Percentiles rank a stretch among this genome's conserved stretches.
phyloP scores from a whole-genome alignment of 2,888 invertebrate genomes.

The Thysanoteuthis rhombus region DNA sequence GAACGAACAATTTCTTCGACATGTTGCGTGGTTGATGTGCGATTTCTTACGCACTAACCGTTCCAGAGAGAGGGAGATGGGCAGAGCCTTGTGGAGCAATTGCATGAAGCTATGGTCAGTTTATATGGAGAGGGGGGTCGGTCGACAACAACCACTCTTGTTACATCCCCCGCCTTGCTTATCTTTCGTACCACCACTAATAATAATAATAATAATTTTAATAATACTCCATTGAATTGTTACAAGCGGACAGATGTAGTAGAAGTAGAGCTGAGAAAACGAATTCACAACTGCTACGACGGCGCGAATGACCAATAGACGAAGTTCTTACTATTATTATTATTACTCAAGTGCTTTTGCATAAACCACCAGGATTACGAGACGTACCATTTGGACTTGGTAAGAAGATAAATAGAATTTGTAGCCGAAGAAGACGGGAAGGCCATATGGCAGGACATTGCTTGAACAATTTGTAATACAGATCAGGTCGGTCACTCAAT shows the following conservation, averaged over 20 bases:
- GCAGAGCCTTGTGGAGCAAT: background rate
- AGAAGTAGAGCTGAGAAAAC: background rate
- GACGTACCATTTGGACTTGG: background rate
- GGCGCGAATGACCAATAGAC: background rate
- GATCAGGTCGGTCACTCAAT: no score
- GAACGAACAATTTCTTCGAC: slow-evolving; percentile 17
- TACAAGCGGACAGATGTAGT: background rate
- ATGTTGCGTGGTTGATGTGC: background rate
- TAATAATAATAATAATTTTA: background rate
- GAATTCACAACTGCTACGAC: background rate
- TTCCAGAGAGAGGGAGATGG: background rate
- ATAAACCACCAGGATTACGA: background rate
- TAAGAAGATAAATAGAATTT: no score
- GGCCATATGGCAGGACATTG: no score
- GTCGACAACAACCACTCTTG: background rate
- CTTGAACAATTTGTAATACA: no score
- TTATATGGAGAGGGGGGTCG: background rate
- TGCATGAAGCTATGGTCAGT: background rate
- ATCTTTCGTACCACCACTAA: background rate
- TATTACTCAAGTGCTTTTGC: background rate
- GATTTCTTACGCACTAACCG: no score
- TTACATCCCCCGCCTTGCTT: no score
- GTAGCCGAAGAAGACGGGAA: no score
- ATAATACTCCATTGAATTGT: background rate
- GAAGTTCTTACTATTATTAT: background rate